Conservation (phyloP, 2,797 vertebrate species). For the Arnoldichthys spilopterus region DNA sequence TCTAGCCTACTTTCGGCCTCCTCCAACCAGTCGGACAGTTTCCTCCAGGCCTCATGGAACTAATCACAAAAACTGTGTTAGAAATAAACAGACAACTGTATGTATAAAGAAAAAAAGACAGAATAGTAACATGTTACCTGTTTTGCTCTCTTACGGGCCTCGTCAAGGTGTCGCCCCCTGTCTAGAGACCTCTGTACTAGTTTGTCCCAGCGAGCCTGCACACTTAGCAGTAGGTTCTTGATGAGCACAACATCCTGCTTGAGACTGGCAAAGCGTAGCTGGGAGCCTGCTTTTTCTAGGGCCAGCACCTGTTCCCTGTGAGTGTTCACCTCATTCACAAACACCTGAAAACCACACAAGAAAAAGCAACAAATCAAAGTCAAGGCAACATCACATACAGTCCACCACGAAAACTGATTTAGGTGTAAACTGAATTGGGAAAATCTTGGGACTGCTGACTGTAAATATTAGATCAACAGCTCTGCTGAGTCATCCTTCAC, state of each 20-base stretch:
- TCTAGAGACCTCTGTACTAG: slow-evolving; percentile 96
- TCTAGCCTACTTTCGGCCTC: slow-evolving; percentile 95
- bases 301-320: slow-evolving; percentile 95
- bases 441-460: background rate
- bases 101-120: background rate
- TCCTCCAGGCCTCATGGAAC: slow-evolving; percentile 99
- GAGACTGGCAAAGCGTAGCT: slow-evolving; percentile 95
- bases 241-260: slow-evolving; percentile 98
- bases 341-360: slow-evolving; percentile 79
- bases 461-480: background rate
- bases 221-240: slow-evolving; percentile 96
- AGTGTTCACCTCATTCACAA: slow-evolving; percentile 96
- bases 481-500: slow-evolving; percentile 67
- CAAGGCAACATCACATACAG: background rate
- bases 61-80: slow-evolving; percentile 57
- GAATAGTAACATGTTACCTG: slow-evolving; percentile 81
- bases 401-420: background rate
- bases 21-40: slow-evolving; percentile 95
- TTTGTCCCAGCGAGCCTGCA: slow-evolving; percentile 98
- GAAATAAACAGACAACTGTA: background rate
- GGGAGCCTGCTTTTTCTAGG: slow-evolving; percentile 94
- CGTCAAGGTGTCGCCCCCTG: slow-evolving; percentile 92
- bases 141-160: slow-evolving; percentile 95
- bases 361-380: background rate
- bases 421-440: background rate